These are phyloP conservation scores for Bombylius major DNA, from an alignment of 2,888 invertebrate genomes.

Conservation along the genomic window DNA sequence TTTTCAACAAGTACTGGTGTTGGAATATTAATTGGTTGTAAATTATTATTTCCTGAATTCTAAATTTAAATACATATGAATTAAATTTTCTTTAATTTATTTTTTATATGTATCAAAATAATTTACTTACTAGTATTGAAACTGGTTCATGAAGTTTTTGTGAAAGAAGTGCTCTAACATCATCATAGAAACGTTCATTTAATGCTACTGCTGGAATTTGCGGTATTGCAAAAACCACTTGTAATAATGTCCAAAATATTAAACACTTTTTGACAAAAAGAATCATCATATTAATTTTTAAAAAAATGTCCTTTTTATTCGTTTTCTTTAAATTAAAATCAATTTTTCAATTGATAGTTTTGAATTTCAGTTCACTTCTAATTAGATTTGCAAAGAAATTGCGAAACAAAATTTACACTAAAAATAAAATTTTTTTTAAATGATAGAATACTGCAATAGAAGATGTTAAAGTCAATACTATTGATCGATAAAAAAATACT, in stretches of 20 bases:
- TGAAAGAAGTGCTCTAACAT: slow-evolving; percentile 41
- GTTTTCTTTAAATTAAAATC: no score
- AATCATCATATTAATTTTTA: no score
- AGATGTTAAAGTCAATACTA: no score
- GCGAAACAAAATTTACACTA: no score
- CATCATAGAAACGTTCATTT: slow-evolving; percentile 40
- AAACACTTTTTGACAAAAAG: neutral
- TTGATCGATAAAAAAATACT: no score
- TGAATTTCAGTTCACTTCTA: no score
- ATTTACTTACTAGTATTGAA: slow-evolving; percentile 22
- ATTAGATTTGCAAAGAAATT: no score
- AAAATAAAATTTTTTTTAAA: no score
- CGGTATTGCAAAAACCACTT: neutral
- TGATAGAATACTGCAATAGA: no score
- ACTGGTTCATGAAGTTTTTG: slow-evolving; percentile 30
- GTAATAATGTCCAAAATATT: neutral
- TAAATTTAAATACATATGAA: neutral
- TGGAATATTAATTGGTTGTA: slow-evolving; percentile 26
- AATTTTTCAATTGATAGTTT: no score
- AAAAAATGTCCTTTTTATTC: no score
- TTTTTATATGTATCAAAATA: slow-evolving; percentile 1
- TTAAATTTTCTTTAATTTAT: no score
- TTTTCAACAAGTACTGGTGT: slow-evolving; percentile 52
- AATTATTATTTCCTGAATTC: neutral
- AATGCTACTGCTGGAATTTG: slow-evolving; percentile 17